Conservation (phyloP, 2,113 vertebrate genomes). For the Aldabrachelys gigantea region DNA sequence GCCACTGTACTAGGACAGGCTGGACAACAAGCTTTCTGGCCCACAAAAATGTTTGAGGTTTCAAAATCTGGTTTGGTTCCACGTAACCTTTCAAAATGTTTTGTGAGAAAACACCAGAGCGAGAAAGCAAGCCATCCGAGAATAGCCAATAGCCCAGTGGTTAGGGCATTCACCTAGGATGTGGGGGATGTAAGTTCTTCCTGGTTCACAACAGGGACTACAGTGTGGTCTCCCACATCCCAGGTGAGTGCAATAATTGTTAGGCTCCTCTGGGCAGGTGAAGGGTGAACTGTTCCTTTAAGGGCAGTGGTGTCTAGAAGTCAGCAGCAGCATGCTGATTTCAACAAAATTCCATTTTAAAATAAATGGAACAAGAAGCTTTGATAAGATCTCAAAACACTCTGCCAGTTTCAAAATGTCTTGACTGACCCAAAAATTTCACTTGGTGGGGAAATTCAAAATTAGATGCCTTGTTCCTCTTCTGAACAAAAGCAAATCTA, state of each 20-base stretch:
- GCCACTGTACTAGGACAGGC: neutral
- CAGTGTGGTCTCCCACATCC: neutral
- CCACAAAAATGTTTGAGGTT: neutral
- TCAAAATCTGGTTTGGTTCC: neutral
- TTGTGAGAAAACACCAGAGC: neutral
- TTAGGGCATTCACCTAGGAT: neutral
- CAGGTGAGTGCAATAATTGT: neutral
- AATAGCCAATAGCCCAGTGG: neutral
- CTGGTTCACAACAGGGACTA: neutral
- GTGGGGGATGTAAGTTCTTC: neutral
- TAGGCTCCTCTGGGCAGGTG: neutral
- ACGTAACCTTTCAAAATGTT: neutral
- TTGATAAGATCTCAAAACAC: neutral
- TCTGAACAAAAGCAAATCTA: neutral
- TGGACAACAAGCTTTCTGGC: neutral
- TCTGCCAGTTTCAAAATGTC: neutral
- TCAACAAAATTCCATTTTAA: neutral
- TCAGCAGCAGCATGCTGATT: neutral
- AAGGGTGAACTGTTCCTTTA: neutral
- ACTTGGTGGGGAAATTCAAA: neutral
- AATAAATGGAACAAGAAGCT: neutral
- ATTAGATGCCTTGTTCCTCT: neutral
- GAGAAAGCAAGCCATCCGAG: neutral
- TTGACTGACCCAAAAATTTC: neutral
- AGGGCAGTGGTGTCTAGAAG: neutral